These are phyloP conservation scores for Thelaira solivaga DNA, from an alignment of 2,888 invertebrate genomes.

Conservation along the genomic window DNA sequence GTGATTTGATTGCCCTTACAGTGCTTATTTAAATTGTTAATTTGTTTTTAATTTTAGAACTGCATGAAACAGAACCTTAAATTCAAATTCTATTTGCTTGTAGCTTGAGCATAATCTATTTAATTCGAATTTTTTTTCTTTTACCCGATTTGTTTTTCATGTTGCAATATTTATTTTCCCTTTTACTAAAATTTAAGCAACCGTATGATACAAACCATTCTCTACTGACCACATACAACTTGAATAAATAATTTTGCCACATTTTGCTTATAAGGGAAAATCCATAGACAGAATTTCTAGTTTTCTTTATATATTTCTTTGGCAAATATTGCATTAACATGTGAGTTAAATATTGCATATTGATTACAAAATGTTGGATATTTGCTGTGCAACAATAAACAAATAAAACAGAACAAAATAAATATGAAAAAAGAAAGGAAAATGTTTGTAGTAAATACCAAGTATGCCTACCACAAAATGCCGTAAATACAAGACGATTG, in stretches of 20 bases:
- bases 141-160: neutral
- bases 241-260: neutral
- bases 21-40: too few species aligned
- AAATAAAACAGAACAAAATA: slow-evolving; percentile 17
- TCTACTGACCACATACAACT: neutral
- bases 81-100: too few species aligned
- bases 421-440: neutral
- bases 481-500: slow-evolving; percentile 10
- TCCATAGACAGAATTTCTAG: neutral
- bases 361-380: too few species aligned
- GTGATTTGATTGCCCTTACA: too few species aligned
- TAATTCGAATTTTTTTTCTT: neutral
- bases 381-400: neutral
- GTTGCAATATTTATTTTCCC: neutral
- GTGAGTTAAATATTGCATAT: too few species aligned
- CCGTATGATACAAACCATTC: slow-evolving; percentile 10
- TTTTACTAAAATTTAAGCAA: neutral
- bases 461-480: slow-evolving; percentile 5
- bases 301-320: neutral
- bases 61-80: too few species aligned
- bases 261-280: neutral
- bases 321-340: too few species aligned
- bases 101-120: too few species aligned
- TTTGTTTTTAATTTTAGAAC: too few species aligned
- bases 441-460: slow-evolving; percentile 26